Base-by-base conservation (phyloP, 1,140 invertebrate genomes). In the Rhyzopertha dominica region DNA sequence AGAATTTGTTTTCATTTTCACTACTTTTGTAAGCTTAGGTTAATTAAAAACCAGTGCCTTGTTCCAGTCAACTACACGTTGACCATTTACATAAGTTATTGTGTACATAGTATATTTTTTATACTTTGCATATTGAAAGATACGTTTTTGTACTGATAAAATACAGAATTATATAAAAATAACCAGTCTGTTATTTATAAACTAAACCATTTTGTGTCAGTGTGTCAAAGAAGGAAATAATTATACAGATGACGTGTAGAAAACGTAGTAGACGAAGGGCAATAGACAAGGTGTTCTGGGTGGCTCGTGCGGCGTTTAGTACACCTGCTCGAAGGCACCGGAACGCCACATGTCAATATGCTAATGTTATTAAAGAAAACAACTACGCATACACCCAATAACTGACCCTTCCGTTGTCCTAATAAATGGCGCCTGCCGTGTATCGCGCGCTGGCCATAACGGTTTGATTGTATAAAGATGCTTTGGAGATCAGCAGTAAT, bases 331-430 rank as follows among this genome's bases (percentile, higher is more conserved):
- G 32, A 35, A 24, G n/a, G n/a, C n/a, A n/a, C n/a, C n/a, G n/a
- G n/a, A 23, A 37, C 9, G n/a, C 19, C 35, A 37, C 35, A 37
- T 37, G 35, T 37, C 35, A 23, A 37, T 37, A 37, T 37, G 35
- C 22, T 37, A 37, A 37, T 37, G 35, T 22, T 23, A 37, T 37
- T n/a, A n/a, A n/a, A n/a, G n/a, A n/a, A n/a, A n/a, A n/a, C n/a
- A n/a, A n/a, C n/a, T n/a, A n/a, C n/a, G n/a, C n/a, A n/a, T n/a
- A n/a, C n/a, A n/a, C n/a, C n/a, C n/a, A n/a, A n/a, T n/a, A n/a
- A n/a, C n/a, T n/a, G n/a, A n/a, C n/a, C n/a, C n/a, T n/a, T n/a
- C n/a, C n/a, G n/a, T n/a, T n/a, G n/a, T n/a, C n/a, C n/a, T n/a
- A n/a, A n/a, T n/a, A n/a, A n/a, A n/a, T n/a, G n/a, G n/a, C n/a